A percentile compares a stretch with the other conserved stretches of the same genome.
Evolutionary conservation across 2,113 vertebrate genomes (phyloP).

Genomic region (Tychaedon coryphoeus): DNA sequence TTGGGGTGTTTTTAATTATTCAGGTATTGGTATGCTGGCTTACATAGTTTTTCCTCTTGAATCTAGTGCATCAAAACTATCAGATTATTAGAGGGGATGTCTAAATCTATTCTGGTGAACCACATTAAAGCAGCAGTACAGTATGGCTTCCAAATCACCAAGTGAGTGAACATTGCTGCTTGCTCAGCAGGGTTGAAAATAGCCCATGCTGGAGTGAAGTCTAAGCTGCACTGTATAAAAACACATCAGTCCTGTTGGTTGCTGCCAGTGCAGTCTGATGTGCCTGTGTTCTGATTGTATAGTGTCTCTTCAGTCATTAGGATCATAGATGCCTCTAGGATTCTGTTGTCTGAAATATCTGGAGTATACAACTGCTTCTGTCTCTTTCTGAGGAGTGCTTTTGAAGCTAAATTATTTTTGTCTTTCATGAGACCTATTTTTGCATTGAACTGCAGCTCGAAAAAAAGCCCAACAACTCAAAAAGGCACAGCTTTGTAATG

Average conservation of each 20-base stretch:
- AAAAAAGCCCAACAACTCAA: not conserved
- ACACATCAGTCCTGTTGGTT: not conserved
- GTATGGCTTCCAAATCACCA: not conserved
- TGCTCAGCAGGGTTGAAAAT: not conserved
- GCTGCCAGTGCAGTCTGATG: not conserved
- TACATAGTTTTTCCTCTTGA: not conserved
- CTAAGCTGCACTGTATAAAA: not conserved
- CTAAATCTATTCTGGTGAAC: not conserved
- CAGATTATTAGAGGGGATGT: not conserved
- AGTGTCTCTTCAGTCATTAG: not conserved
- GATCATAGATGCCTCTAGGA: not conserved
- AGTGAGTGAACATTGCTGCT: not conserved
- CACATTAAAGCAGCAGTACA: not conserved
- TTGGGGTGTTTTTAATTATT: not conserved
- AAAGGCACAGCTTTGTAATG: not conserved
- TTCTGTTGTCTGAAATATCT: not conserved
- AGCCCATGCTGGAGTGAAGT: not conserved
- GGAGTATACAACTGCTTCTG: not conserved
- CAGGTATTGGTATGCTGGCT: not conserved
- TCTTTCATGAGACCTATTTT: not conserved
- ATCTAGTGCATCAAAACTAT: not conserved
- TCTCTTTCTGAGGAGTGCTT: not conserved
- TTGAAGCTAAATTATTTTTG: not conserved
- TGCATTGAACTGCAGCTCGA: not conserved
- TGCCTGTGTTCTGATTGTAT: not conserved